Conservation (phyloP, 2,888 invertebrate species). For the Choristoneura rosaceana region DNA sequence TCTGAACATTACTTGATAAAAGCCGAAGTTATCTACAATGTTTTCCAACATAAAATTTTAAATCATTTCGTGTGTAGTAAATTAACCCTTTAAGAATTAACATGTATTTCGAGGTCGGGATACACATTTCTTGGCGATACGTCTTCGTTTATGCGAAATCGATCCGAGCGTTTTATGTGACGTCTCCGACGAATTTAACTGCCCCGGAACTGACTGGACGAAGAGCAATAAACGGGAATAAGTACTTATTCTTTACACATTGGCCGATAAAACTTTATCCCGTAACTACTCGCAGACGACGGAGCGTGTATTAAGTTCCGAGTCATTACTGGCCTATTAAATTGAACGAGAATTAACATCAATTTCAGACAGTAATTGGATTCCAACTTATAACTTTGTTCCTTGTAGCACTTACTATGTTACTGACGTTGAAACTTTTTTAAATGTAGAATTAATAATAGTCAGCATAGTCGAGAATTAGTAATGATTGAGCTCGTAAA, state of each 20-base stretch:
- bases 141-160: conserved; percentile 84
- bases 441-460: conserved; percentile 41
- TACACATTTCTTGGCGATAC: conserved; percentile 72
- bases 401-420: conserved; percentile 42
- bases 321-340: conserved; percentile 53
- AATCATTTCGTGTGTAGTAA: background rate
- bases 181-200: conserved; percentile 82
- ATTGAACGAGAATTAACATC: conserved; percentile 49
- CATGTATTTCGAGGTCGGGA: conserved; percentile 61
- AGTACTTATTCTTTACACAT: conserved; percentile 78
- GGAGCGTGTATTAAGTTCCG: conserved; percentile 50
- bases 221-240: conserved; percentile 79
- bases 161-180: conserved; percentile 81
- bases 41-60: background rate
- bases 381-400: conserved; percentile 51
- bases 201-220: conserved; percentile 78
- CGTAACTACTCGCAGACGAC: conserved; percentile 59
- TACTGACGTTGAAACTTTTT: conserved; percentile 41
- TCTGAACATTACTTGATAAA: background rate
- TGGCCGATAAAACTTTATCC: conserved; percentile 76
- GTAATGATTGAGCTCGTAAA: conserved; percentile 24
- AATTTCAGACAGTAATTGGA: conserved; percentile 53
- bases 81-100: conserved; percentile 47
- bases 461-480: conserved; percentile 15
- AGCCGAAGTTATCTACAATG: background rate